phyloP scores from a whole-genome alignment of 1,140 invertebrate genomes.

The Drosophila subpulchrella region DNA sequence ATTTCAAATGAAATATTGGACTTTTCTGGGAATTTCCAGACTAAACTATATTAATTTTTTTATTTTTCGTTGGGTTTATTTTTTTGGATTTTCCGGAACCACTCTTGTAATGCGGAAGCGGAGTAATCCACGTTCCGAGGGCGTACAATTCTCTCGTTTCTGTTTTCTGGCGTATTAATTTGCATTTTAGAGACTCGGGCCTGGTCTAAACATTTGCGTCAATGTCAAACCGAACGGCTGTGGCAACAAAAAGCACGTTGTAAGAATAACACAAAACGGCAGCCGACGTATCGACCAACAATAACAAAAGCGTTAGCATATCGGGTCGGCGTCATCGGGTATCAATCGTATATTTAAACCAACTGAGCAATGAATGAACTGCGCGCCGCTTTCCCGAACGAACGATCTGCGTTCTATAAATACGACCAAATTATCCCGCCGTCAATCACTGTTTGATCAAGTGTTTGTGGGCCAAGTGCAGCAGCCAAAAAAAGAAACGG shows the following conservation, averaged over 20 bases:
- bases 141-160: slow-evolving; percentile 7
- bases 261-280: slow-evolving; percentile 72
- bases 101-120: slow-evolving; percentile 15
- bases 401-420: slow-evolving; percentile 34
- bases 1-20: background rate
- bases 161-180: slow-evolving; percentile 30
- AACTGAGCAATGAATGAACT: slow-evolving; percentile 67
- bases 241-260: slow-evolving; percentile 65
- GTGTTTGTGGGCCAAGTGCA: slow-evolving; percentile 45
- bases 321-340: slow-evolving; percentile 20
- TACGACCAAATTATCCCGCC: slow-evolving; percentile 35
- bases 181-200: slow-evolving; percentile 53
- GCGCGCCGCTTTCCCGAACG: slow-evolving; percentile 3
- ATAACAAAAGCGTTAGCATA: slow-evolving; percentile 42
- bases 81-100: slow-evolving; percentile 1
- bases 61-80: background rate
- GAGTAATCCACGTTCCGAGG: slow-evolving; percentile 15
- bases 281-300: slow-evolving; percentile 39
- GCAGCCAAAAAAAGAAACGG: slow-evolving; percentile 2
- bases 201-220: slow-evolving; percentile 62
- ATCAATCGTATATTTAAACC: slow-evolving; percentile 62
- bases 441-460: slow-evolving; percentile 41
- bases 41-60: background rate
- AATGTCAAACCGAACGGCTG: slow-evolving; percentile 63
- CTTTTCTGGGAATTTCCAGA: background rate